These are phyloP conservation scores for Nasonia vitripennis DNA, from an alignment of 1,140 invertebrate species.

Conservation along the genomic window DNA sequence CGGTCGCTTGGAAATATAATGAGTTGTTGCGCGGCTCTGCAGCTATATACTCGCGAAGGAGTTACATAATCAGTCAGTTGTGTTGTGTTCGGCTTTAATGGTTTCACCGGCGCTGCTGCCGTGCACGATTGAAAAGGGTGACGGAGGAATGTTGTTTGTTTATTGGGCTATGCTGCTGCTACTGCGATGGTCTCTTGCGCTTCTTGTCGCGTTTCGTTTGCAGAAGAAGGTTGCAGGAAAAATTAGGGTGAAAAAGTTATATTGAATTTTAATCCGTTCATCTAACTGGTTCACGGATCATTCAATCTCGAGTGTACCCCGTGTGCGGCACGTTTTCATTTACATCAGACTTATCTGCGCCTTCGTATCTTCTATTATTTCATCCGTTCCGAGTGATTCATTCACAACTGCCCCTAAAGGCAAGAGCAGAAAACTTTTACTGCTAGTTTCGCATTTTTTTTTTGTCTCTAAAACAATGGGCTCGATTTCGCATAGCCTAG, in stretches of 20 bases:
- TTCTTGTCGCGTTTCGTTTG: not conserved
- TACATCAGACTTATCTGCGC: not conserved
- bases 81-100: slow-evolving; percentile 23
- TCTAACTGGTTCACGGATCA: not conserved
- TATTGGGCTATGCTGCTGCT: slow-evolving; percentile 9
- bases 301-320: not conserved
- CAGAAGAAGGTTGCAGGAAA: not conserved
- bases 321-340: not conserved
- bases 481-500: slow-evolving; percentile 12
- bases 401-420: not conserved
- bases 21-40: slow-evolving; percentile 8
- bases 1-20: slow-evolving; percentile 32
- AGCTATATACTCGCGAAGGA: not conserved
- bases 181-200: not conserved
- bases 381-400: not conserved
- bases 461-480: slow-evolving; percentile 3
- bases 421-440: not conserved
- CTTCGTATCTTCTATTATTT: not conserved
- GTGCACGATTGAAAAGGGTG: slow-evolving; percentile 20
- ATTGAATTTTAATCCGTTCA: not conserved
- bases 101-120: not conserved
- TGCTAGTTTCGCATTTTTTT: not conserved
- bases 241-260: not conserved
- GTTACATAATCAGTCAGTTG: slow-evolving; percentile 21
- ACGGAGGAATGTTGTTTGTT: slow-evolving; percentile 34